These are phyloP conservation scores for Ctenodactylus gundi DNA, from an alignment of 2,113 vertebrate species.

Conservation along the genomic window DNA sequence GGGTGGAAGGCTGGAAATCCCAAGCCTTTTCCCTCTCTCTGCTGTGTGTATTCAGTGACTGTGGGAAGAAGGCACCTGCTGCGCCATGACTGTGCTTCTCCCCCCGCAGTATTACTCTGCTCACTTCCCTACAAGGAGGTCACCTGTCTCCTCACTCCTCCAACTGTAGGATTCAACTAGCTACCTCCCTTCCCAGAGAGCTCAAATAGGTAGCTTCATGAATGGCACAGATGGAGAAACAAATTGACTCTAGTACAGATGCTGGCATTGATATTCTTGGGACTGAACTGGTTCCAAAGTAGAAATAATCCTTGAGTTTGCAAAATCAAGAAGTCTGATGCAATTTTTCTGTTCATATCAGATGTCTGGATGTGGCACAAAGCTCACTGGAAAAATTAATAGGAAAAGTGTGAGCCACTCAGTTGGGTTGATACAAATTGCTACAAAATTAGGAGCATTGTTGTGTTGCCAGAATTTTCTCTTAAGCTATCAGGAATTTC, in stretches of 20 bases:
- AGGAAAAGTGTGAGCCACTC: not conserved
- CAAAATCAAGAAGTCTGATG: slow-evolving; percentile 11
- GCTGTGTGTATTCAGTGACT: not conserved
- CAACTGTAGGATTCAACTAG: not conserved
- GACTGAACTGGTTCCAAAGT: slow-evolving; percentile 9
- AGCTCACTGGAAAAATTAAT: not conserved
- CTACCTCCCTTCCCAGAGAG: not conserved
- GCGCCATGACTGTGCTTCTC: not conserved
- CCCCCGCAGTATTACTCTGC: not conserved
- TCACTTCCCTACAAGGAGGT: not conserved
- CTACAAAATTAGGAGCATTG: not conserved
- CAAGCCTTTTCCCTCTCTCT: too few species aligned
- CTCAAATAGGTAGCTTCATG: not conserved
- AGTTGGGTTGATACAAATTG: not conserved
- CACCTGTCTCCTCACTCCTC: not conserved
- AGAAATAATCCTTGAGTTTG: slow-evolving; percentile 37
- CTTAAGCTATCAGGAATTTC: not conserved
- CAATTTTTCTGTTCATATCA: not conserved
- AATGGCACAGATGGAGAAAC: slow-evolving; percentile 33
- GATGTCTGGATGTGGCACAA: not conserved
- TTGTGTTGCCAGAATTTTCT: not conserved
- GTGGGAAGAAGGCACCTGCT: not conserved
- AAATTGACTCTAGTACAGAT: slow-evolving; percentile 2
- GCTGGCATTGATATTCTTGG: not conserved
- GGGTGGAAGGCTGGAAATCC: not conserved